Conservation (phyloP, 2,888 invertebrate genomes). For the Rhabditoides inermis region DNA sequence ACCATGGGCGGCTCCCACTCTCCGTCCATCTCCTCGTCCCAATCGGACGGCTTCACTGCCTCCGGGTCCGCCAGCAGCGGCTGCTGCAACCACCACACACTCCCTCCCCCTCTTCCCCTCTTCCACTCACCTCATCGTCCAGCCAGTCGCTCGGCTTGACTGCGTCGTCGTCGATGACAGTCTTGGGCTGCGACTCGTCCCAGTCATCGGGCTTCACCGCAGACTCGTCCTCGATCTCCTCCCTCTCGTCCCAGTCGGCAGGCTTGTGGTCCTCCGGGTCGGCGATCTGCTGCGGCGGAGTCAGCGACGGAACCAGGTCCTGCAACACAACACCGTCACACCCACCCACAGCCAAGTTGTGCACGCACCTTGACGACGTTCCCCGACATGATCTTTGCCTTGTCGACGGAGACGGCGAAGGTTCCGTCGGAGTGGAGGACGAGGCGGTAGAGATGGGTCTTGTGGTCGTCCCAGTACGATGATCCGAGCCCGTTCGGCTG, state of each 20-base stretch:
- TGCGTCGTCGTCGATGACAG: constrained; percentile 61
- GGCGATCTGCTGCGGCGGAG: constrained; percentile 85
- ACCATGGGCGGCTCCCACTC: constrained; percentile 86
- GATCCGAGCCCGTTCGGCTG: constrained; percentile 67
- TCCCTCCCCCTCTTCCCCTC: no score
- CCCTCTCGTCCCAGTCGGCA: constrained; percentile 89
- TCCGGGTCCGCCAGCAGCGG: constrained; percentile 74
- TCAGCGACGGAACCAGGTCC: constrained; percentile 68
- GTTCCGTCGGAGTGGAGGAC: constrained; percentile 71
- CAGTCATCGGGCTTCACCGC: constrained; percentile 85
- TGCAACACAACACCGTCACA: constrained; percentile 5
- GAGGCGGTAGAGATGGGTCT: constrained; percentile 77
- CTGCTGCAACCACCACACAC: constrained; percentile 46
- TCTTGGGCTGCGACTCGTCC: constrained; percentile 73
- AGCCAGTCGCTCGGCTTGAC: constrained; percentile 56
- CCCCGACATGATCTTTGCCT: constrained; percentile 54
- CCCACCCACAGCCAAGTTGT: neutral
- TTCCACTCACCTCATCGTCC: constrained; percentile 76
- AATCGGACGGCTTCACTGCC: constrained; percentile 80
- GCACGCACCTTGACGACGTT: constrained; percentile 34
- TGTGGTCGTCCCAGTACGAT: constrained; percentile 71
- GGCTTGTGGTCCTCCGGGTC: constrained; percentile 77
- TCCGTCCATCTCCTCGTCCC: constrained; percentile 97
- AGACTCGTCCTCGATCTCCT: constrained; percentile 48
- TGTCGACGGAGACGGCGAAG: constrained; percentile 74